Evolutionary conservation across 2,113 vertebrate genomes (phyloP), one percentile per base, ranked within the genome.

Genomic region (Labeo rohita): DNA sequence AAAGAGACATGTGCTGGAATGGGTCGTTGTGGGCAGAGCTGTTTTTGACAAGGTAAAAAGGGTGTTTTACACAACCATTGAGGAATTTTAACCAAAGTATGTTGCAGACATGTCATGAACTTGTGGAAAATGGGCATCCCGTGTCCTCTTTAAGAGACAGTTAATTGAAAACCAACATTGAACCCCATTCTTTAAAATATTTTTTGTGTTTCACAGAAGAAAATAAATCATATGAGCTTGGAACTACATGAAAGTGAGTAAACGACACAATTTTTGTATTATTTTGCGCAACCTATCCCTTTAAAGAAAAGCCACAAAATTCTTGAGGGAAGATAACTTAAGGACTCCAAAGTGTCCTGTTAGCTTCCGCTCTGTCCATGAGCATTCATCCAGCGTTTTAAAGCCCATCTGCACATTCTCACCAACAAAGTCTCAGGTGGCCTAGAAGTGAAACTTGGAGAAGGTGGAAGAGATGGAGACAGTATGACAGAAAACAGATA

Each of bases 351-450:
- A 47, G 11, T 74, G 72, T 85, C 90, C 45, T 66, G 63, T 86
- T 85, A 79, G 80, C 75, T 43, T 89, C 83, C 88, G 66, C 74
- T 86, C 79, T 88, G 89, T 80, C 73, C 86, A 1, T 3, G 21
- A 45, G 39, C 39, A 75, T 92, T 92, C 88, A 88, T 77, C 80
- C 2, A 92, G 83, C 80, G 72, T 90, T 91, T 92, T 84, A 91
- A 89, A 88, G 77, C 47, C 87, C 65, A 84, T 89, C 87, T 90
- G 80, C 83, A 56, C 45, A 0, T 80, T 80, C 70, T 87, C 86
- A 77, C 6, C 89, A 83, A 77, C 63, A 23, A 80, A 65, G 43
- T 66, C 79, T 81, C 79, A 7, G 8, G 43, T 80, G 78, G 21
- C 59, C n/a, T 65, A 1, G n/a, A 28, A 65, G 79, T 49, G n/a